These are phyloP conservation scores for Beris morrisii DNA, from an alignment of 2,888 invertebrate species.

Conservation along the genomic window DNA sequence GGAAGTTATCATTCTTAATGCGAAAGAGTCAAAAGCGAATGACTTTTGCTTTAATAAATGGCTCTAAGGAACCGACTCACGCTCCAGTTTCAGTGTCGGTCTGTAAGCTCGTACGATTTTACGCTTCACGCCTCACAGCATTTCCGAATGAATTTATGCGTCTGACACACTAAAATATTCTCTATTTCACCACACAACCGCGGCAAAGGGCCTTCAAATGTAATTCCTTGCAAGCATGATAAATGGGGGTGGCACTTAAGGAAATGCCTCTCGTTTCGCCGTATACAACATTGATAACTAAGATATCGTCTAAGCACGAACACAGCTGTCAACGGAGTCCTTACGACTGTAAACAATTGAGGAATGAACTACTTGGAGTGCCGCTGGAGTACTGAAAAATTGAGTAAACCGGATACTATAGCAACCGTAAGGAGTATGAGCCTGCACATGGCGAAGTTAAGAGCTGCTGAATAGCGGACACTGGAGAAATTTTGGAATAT, in stretches of 20 bases:
- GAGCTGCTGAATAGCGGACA: too few species aligned
- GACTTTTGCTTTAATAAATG: constrained; percentile 25
- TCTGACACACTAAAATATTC: constrained; percentile 31
- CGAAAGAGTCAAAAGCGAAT: constrained; percentile 27
- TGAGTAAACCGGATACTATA: too few species aligned
- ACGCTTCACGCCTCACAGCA: constrained; percentile 22
- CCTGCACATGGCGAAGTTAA: too few species aligned
- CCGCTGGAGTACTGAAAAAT: too few species aligned
- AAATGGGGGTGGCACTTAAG: constrained; percentile 4
- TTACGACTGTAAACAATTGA: too few species aligned
- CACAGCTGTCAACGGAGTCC: too few species aligned
- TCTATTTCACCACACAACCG: constrained; percentile 27
- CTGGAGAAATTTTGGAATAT: neutral
- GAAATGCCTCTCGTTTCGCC: too few species aligned
- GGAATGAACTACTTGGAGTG: too few species aligned
- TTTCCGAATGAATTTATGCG: constrained; percentile 29
- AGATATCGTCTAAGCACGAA: neutral
- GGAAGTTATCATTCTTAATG: neutral
- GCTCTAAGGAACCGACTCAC: neutral
- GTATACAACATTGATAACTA: constrained; percentile 9
- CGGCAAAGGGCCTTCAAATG: constrained; percentile 1
- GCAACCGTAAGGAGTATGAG: too few species aligned
- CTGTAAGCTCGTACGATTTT: constrained; percentile 5
- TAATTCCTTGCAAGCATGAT: neutral
- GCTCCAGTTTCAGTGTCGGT: constrained; percentile 6